A percentile compares a stretch with the other conserved stretches of the same genome.
Conservation (phyloP, 2,888 invertebrate species). For the Acrobasis repandana region DNA sequence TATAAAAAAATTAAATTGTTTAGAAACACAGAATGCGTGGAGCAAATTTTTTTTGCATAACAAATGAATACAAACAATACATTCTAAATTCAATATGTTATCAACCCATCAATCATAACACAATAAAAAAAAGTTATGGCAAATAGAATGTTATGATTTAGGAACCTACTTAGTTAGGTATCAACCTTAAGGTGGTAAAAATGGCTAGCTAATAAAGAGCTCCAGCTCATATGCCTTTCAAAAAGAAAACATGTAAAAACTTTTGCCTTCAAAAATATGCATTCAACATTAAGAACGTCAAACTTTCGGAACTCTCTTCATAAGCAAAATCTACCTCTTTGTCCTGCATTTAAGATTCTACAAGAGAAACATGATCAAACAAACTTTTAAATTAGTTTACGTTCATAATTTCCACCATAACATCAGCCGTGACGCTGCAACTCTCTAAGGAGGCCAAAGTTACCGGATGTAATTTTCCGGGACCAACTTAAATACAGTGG, state of each 20-base stretch:
- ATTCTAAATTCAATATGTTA: too few relatives aligned
- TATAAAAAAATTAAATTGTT: too few relatives aligned
- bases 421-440: slow-evolving; percentile 28
- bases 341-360: slow-evolving; percentile 11
- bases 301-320: not conserved
- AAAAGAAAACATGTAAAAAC: not conserved
- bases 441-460: slow-evolving; percentile 50
- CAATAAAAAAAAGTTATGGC: too few relatives aligned
- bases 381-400: slow-evolving; percentile 24
- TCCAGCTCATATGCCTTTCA: not conserved
- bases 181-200: too few relatives aligned
- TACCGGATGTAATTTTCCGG: slow-evolving; percentile 64
- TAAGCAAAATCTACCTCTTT: slow-evolving; percentile 12
- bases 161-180: too few relatives aligned
- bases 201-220: too few relatives aligned
- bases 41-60: too few relatives aligned
- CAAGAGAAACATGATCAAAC: slow-evolving; percentile 16
- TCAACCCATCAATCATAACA: too few relatives aligned
- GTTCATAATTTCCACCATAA: slow-evolving; percentile 31
- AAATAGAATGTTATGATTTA: too few relatives aligned
- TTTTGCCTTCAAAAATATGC: not conserved
- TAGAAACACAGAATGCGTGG: too few relatives aligned
- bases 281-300: not conserved
- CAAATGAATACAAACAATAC: too few relatives aligned
- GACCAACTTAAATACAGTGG: slow-evolving; percentile 51